Percentiles rank a stretch among this genome's conserved stretches.
Conservation (phyloP, 2,888 invertebrate species). For the Sericinus montela region DNA sequence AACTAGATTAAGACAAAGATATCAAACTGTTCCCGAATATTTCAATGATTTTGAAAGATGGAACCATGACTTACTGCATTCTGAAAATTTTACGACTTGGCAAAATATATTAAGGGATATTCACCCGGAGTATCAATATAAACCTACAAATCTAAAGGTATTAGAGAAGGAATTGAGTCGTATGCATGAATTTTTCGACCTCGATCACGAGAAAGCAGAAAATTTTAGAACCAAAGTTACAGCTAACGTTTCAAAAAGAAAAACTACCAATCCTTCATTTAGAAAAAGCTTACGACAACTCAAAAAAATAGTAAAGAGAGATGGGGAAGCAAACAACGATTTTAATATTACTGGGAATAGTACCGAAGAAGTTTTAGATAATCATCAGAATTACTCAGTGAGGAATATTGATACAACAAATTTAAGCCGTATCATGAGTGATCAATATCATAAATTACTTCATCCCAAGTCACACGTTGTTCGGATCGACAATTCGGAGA, state of each 20-base stretch:
- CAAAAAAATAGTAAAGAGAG: not conserved
- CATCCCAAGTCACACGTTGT: slow-evolving; percentile 21
- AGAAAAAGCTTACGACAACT: not conserved
- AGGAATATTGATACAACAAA: not conserved
- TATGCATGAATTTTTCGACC: slow-evolving; percentile 1
- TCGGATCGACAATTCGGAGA: slow-evolving; percentile 22
- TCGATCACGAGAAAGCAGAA: not conserved
- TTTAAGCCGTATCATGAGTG: not conserved
- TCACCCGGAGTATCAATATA: slow-evolving; percentile 16
- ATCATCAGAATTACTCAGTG: not conserved
- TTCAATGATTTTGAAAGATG: slow-evolving; percentile 44
- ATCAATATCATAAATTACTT: slow-evolving; percentile 2
- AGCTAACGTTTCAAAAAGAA: not conserved
- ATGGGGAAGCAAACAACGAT: not conserved
- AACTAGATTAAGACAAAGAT: not conserved
- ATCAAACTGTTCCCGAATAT: slow-evolving; percentile 31
- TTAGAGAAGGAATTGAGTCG: slow-evolving; percentile 27
- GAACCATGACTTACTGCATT: slow-evolving; percentile 42
- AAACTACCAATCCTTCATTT: not conserved
- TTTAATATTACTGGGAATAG: not conserved
- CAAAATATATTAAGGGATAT: slow-evolving; percentile 26
- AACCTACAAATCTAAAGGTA: slow-evolving; percentile 24
- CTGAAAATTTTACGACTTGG: slow-evolving; percentile 32
- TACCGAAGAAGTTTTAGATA: not conserved
- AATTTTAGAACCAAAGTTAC: not conserved